Evolutionary conservation across 2,113 vertebrate genomes (phyloP), one percentile per base, ranked within the genome.

Genomic region (Apodemus sylvaticus): DNA sequence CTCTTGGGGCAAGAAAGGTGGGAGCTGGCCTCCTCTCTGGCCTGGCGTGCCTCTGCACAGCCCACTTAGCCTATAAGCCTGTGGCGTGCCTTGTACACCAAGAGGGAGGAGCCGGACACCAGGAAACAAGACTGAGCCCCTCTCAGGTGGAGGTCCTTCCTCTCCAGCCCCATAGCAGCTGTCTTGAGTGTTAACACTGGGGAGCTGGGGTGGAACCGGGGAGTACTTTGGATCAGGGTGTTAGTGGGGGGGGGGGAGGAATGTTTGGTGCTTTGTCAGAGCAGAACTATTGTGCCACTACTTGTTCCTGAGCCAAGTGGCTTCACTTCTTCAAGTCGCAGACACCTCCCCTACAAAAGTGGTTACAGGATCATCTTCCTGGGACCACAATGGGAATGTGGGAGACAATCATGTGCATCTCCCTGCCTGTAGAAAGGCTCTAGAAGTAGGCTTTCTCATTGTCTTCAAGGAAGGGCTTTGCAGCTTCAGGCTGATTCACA

Each of bases 201-300:
- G 66, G 60, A 55, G 71, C 9, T 34, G 64, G 31, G 5, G 5
- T 51, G 39, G 45, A 39, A 70, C 39, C 22, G 10, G 17, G 53
- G 29, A 79, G 83, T 4, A 16, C n/a, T 29, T 16, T 64, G 62
- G 48, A 11, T 55, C 22, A 31, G n/a, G n/a, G 58, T 31, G 42
- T 73, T 58, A 29, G 29, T 6, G 1, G 0, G 0, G 1, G 77
- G 1, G 0, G 0, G 1, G 77, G 39, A 34, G 19, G 53, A 55
- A 12, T 7, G 0, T 2, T 39, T 9, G 29, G 51, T 20, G 51
- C 45, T 73, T 13, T 1, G 6, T 5, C 0, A 3, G 55, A 8
- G 42, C 13, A 14, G 45, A 79, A 81, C 19, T 31, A 55, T 20
- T 83, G 62, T 31, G 4, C 48, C 4, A 4, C 29, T 16, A 29